Percentiles rank a stretch among this genome's conserved stretches.
Conservation (phyloP, 2,888 invertebrate genomes). For the Petrolisthes cinctipes region DNA sequence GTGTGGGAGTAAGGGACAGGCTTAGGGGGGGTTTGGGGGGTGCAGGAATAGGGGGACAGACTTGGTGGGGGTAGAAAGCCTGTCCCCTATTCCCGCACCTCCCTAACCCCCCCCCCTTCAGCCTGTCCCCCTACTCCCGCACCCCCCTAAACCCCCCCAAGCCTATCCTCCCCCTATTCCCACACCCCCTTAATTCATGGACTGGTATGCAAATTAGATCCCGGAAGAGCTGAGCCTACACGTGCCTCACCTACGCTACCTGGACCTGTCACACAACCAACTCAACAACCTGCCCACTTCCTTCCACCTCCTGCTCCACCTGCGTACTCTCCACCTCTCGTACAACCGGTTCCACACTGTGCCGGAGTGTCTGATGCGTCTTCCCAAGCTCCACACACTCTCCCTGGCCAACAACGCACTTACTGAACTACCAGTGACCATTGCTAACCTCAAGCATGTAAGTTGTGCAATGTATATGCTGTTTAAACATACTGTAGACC, state of each 20-base stretch:
- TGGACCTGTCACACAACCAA: constrained; percentile 81
- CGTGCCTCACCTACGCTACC: constrained; percentile 76
- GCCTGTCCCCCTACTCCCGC: too few species aligned
- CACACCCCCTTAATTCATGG: too few species aligned
- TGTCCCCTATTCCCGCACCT: too few species aligned
- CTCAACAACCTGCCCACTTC: constrained; percentile 80
- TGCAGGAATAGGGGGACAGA: too few species aligned
- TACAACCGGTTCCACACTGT: constrained; percentile 49
- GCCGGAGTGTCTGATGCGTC: constrained; percentile 38
- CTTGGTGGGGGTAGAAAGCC: too few species aligned
- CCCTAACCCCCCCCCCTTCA: too few species aligned
- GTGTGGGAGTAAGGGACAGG: too few species aligned
- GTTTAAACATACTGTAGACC: too few species aligned
- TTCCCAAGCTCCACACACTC: constrained; percentile 50
- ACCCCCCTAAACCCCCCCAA: too few species aligned
- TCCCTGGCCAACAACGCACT: constrained; percentile 53
- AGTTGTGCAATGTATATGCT: background rate
- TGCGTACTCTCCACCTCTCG: constrained; percentile 72
- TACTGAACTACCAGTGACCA: constrained; percentile 46
- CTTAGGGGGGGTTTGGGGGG: too few species aligned
- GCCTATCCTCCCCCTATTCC: too few species aligned
- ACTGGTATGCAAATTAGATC: constrained; percentile 29
- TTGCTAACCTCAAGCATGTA: constrained; percentile 36
- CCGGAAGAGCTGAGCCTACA: constrained; percentile 70
- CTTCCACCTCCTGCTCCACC: constrained; percentile 76